Evolutionary conservation across 2,113 vertebrate species (phyloP), one percentile per base, ranked within the genome.

Genomic region (Plestiodon gilberti): DNA sequence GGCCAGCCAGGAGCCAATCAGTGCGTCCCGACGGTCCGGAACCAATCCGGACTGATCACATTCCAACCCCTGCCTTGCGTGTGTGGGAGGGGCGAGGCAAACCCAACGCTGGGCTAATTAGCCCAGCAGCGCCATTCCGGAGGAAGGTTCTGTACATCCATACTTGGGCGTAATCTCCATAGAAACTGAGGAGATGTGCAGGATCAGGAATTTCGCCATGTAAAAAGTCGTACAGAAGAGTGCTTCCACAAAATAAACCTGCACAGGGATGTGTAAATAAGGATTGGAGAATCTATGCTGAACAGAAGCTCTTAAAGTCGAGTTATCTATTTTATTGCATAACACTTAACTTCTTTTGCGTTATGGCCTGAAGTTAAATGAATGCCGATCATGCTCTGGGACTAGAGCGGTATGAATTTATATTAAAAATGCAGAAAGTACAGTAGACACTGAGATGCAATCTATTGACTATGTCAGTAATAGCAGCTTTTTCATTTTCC

Each of bases 401-500:
- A 91, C 93, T 74, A 71, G 94, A 95, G 95, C 93, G 89, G 91
- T 95, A 95, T 94, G 93, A 95, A 96, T 96, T 97, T 96, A 95
- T 96, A 97, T 97, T 96, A 97, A 96, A 96, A 96, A 96, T 95
- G 95, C 90, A 95, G 90, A 94, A 94, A 96, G 93, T 91, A 95
- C 91, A 95, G 93, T 95, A 95, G 93, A 94, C 94, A 94, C 91
- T 33, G 89, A 95, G 92, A 93, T 96, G 91, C 91, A 94, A 96
- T 96, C 92, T 96, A 97, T 97, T 94, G 96, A 95, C 95, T 96
- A n/a, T 95, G 93, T 94, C 94, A 96, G 94, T 94, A 96, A 95
- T 88, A 96, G 94, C 93, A 89, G 90, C 90, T 61, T 96, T 97
- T 96, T 96, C 94, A 97, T 96, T 97, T 97, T 96, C 93, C 92